Conservation (phyloP, 2,797 vertebrate species). For the Selene dorsalis region DNA sequence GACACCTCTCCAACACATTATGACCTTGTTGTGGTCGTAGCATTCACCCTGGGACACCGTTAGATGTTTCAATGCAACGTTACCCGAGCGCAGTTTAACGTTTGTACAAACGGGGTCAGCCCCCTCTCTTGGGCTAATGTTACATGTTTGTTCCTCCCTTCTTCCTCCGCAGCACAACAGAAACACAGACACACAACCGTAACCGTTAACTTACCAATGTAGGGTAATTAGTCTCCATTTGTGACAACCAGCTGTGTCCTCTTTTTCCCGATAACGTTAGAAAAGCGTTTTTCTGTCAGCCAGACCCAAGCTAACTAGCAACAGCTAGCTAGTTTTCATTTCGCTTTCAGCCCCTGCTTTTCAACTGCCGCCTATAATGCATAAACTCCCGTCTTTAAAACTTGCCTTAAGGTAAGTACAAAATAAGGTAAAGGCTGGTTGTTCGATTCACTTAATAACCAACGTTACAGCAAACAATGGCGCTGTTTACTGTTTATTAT, state of each 20-base stretch:
- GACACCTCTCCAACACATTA: too few relatives aligned
- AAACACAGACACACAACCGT: neutral
- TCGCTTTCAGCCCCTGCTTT: neutral
- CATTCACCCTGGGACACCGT: too few relatives aligned
- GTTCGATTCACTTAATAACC: neutral
- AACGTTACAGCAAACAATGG: conserved; percentile 55
- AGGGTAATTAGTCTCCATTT: conserved; percentile 61
- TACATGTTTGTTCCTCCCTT: neutral
- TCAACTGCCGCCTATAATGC: rapidly evolving
- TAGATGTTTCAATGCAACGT: neutral
- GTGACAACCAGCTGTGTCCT: neutral
- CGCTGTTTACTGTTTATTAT: conserved; percentile 49
- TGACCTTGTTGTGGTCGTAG: neutral
- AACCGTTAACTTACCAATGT: conserved; percentile 47
- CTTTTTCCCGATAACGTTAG: neutral
- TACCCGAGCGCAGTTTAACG: neutral
- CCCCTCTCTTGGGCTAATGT: neutral
- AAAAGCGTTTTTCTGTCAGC: neutral
- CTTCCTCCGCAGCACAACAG: neutral
- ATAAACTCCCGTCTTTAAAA: neutral
- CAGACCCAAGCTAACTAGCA: conserved; percentile 3
- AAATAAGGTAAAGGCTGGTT: neutral
- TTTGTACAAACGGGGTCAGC: neutral
- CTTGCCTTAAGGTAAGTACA: rapidly evolving
- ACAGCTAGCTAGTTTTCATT: conserved; percentile 15